phyloP scores from a whole-genome alignment of 2,113 vertebrate genomes.

The Gobio gobio region DNA sequence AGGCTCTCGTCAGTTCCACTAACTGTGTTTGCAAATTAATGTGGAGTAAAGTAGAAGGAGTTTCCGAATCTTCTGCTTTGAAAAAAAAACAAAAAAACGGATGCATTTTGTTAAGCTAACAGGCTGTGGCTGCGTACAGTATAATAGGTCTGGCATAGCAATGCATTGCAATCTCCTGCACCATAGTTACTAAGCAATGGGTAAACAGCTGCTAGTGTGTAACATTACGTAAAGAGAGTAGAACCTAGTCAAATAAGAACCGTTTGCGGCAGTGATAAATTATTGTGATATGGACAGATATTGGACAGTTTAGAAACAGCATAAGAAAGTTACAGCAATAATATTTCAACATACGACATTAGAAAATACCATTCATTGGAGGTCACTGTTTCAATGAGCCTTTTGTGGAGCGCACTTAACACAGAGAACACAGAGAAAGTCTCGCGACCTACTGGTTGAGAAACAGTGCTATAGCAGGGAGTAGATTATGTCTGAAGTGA shows the following conservation, averaged over 20 bases:
- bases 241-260: not conserved
- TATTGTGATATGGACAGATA: not conserved
- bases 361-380: not conserved
- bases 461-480: no score
- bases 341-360: not conserved
- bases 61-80: not conserved
- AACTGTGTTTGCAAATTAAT: not conserved
- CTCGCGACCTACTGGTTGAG: no score
- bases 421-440: not conserved
- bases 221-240: not conserved
- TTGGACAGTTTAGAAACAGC: not conserved
- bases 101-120: slow-evolving; percentile 1
- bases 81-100: not conserved
- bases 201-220: not conserved
- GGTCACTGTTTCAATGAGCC: not conserved
- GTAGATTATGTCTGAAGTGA: no score
- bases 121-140: not conserved
- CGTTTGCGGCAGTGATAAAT: not conserved
- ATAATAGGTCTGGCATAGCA: not conserved
- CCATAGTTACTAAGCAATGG: not conserved
- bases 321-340: not conserved
- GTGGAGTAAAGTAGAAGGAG: not conserved
- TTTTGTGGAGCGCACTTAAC: not conserved
- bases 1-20: not conserved
- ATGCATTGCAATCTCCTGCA: not conserved